Evolutionary conservation across 2,888 invertebrate species (phyloP).

Genomic region (Cremastinae sp.): DNA sequence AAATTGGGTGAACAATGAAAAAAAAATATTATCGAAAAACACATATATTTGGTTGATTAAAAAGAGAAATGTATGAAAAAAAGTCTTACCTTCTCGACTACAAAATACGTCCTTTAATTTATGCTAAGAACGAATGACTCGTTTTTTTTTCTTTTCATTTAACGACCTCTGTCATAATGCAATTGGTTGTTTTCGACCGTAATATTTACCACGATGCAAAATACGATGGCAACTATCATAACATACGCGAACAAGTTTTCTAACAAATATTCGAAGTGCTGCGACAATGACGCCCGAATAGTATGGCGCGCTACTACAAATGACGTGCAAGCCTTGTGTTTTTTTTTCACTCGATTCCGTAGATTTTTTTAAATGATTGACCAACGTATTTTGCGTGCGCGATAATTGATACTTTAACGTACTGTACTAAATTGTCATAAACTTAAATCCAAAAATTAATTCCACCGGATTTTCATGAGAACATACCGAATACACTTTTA

Average conservation of each 20-base stretch:
- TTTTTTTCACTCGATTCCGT: not conserved
- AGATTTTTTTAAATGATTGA: not conserved
- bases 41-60: not conserved
- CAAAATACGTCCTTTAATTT: constrained; percentile 10
- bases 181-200: constrained; percentile 23
- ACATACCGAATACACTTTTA: constrained; percentile 15
- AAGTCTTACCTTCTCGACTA: constrained; percentile 7
- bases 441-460: constrained; percentile 30
- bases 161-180: constrained; percentile 49
- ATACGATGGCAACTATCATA: constrained; percentile 22
- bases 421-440: constrained; percentile 23
- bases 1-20: not conserved
- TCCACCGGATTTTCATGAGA: constrained; percentile 38
- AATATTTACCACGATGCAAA: constrained; percentile 6
- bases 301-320: constrained; percentile 3
- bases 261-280: not conserved
- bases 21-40: not conserved
- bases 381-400: not conserved
- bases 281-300: not conserved
- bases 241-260: constrained; percentile 22
- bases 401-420: constrained; percentile 23
- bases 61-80: not conserved
- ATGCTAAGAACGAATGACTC: constrained; percentile 9
- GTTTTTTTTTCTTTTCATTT: constrained; percentile 24
- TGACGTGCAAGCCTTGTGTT: constrained; percentile 14